A percentile compares a stretch with the other conserved stretches of the same genome.
Conservation (phyloP, 2,888 invertebrate genomes). For the Thalpophila matura region DNA sequence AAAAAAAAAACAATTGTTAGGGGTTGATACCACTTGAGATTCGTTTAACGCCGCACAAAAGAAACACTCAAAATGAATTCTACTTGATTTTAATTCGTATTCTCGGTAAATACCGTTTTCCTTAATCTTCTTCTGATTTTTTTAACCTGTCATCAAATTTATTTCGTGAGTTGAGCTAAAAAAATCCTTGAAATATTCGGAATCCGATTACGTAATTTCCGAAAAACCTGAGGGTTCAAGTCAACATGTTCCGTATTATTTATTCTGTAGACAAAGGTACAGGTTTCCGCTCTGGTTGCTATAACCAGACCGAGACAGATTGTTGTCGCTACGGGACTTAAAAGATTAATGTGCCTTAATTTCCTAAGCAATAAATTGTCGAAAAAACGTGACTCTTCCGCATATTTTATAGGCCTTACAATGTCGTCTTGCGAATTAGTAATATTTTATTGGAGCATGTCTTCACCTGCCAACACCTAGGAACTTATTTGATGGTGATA, state of each 20-base stretch:
- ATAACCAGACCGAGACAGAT: slow-evolving; percentile 33
- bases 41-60: too few species aligned
- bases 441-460: slow-evolving; percentile 22
- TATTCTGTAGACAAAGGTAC: slow-evolving; percentile 16
- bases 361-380: slow-evolving; percentile 52
- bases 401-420: slow-evolving; percentile 39
- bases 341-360: slow-evolving; percentile 58
- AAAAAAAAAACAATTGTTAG: too few species aligned
- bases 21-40: too few species aligned
- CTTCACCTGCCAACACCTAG: slow-evolving; percentile 18
- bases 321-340: slow-evolving; percentile 38
- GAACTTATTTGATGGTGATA: slow-evolving; percentile 10
- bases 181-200: too few species aligned
- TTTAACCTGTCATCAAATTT: too few species aligned
- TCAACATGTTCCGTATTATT: slow-evolving; percentile 20
- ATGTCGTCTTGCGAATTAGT: slow-evolving; percentile 34
- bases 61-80: too few species aligned
- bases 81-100: neutral
- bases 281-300: slow-evolving; percentile 29
- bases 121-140: too few species aligned
- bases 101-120: too few species aligned
- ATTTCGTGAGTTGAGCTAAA: too few species aligned
- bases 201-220: neutral
- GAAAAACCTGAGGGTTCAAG: neutral
- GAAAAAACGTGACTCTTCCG: slow-evolving; percentile 43